Conservation (phyloP, 2,113 vertebrate species). For the Callionymus lyra region DNA sequence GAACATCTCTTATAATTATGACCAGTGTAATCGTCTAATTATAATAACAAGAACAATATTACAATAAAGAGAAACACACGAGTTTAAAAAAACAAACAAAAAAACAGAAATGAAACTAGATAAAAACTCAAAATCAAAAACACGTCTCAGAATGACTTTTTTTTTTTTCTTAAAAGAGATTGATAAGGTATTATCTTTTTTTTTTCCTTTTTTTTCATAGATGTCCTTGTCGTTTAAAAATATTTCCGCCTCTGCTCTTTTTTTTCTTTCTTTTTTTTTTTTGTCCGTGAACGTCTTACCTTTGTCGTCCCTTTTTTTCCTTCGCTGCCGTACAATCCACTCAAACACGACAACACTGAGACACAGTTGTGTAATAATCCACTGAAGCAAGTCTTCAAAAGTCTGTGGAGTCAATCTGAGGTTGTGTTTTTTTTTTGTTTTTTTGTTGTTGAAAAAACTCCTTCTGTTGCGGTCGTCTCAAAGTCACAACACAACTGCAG, state of each 20-base stretch:
- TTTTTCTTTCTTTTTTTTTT: slow-evolving; percentile 18
- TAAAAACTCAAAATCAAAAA: slow-evolving; percentile 69
- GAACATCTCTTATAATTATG: slow-evolving; percentile 70
- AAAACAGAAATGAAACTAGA: slow-evolving; percentile 60
- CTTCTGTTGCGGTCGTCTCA: background rate
- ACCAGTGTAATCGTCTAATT: slow-evolving; percentile 72
- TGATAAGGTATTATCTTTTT: slow-evolving; percentile 68
- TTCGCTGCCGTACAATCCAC: slow-evolving; percentile 46
- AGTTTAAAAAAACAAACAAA: slow-evolving; percentile 54
- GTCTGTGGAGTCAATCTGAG: background rate
- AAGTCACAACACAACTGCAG: slow-evolving; percentile 48
- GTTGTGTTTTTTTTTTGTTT: background rate
- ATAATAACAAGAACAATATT: slow-evolving; percentile 78
- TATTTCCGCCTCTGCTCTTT: slow-evolving; percentile 32
- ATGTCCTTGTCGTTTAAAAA: slow-evolving; percentile 59
- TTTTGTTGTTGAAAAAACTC: no score
- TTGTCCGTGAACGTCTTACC: slow-evolving; percentile 55
- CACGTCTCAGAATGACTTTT: slow-evolving; percentile 57
- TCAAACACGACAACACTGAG: slow-evolving; percentile 51
- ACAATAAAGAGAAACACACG: slow-evolving; percentile 75
- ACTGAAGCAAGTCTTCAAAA: slow-evolving; percentile 2
- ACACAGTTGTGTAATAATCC: slow-evolving; percentile 56
- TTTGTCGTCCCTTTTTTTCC: slow-evolving; percentile 51
- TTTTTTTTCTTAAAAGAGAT: slow-evolving; percentile 66
- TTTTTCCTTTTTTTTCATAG: slow-evolving; percentile 56